A percentile compares a stretch with the other conserved stretches of the same genome.
Conservation (phyloP, 2,113 vertebrate species). For the Phoenicopterus ruber region DNA sequence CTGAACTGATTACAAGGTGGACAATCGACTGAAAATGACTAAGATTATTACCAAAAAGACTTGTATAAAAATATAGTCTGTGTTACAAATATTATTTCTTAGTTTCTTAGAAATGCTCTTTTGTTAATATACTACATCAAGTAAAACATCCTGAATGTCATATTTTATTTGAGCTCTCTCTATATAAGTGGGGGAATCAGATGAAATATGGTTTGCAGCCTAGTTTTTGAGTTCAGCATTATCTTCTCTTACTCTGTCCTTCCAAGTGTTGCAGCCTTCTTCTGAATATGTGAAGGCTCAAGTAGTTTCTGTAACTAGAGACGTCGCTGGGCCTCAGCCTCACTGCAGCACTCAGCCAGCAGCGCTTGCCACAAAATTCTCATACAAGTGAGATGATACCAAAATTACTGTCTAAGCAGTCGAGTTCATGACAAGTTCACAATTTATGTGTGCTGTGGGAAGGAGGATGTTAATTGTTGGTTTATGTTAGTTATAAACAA, state of each 20-base stretch:
- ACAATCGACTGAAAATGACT: background rate
- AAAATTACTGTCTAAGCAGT: background rate
- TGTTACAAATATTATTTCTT: background rate
- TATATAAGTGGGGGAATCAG: background rate
- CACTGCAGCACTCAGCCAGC: background rate
- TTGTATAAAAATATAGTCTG: background rate
- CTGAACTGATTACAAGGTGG: background rate
- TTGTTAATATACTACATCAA: background rate
- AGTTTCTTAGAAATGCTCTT: background rate
- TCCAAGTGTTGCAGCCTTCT: background rate
- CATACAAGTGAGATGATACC: background rate
- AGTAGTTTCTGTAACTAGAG: background rate
- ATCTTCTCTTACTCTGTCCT: background rate
- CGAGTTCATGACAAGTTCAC: background rate
- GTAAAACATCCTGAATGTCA: background rate
- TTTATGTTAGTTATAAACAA: slow-evolving; percentile 8
- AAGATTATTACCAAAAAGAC: background rate
- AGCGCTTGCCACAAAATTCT: background rate
- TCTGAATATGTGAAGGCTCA: background rate
- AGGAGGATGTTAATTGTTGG: background rate
- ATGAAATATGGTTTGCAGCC: background rate
- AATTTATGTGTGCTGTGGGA: background rate
- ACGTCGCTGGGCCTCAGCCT: background rate
- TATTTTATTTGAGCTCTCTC: background rate
- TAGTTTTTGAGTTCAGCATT: background rate